These are phyloP conservation scores for Zoanthus gigantus DNA, from an alignment of 92 coral and sea anemone species.

Conservation along the genomic window DNA sequence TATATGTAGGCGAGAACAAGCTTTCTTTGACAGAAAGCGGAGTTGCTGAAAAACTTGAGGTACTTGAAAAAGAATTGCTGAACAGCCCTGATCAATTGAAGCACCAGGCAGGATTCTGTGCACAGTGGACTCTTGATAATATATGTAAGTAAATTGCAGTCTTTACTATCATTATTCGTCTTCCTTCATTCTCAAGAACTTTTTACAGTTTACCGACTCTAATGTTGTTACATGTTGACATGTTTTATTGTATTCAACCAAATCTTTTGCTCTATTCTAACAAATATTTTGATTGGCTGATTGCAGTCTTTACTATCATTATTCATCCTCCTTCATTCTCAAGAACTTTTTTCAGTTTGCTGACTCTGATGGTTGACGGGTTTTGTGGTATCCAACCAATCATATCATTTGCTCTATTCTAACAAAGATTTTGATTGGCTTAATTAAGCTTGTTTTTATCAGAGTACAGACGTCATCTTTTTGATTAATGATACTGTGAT, in stretches of 20 bases:
- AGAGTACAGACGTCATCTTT: too few relatives aligned
- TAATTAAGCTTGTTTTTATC: too few relatives aligned
- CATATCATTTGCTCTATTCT: too few relatives aligned
- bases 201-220: too few relatives aligned
- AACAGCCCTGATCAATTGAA: constrained; percentile 70
- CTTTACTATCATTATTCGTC: background rate
- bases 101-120: constrained; percentile 98
- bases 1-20: constrained; percentile 85
- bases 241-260: too few relatives aligned
- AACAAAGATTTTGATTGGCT: too few relatives aligned
- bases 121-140: constrained; percentile 95
- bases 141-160: constrained; percentile 62
- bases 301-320: background rate
- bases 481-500: too few relatives aligned
- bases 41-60: constrained; percentile 73
- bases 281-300: too few relatives aligned
- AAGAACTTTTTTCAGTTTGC: too few relatives aligned
- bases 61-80: constrained; percentile 78
- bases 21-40: constrained; percentile 73
- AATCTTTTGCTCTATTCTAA: too few relatives aligned
- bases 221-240: background rate
- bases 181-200: background rate
- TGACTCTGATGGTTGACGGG: too few relatives aligned
- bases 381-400: too few relatives aligned
- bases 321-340: background rate